Conservation (phyloP, 1,140 invertebrate species). For the Sinella curviseta region DNA sequence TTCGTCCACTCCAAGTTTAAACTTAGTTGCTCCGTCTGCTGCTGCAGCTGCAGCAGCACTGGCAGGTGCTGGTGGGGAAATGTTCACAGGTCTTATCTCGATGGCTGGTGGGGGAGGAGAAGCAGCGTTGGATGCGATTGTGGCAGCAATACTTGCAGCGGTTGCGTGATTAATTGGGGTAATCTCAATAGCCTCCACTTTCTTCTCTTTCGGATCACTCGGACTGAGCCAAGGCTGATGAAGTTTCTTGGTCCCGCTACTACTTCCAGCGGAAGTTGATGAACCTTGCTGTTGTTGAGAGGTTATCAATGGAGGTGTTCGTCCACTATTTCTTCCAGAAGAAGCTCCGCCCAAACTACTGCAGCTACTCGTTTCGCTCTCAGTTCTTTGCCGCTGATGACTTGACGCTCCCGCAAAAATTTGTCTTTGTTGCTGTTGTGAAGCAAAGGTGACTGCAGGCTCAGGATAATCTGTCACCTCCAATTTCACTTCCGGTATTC, state of each 20-base stretch:
- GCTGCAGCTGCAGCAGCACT: background rate
- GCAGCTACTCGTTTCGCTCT: constrained; percentile 9
- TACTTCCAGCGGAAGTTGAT: background rate
- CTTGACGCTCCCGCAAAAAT: too few relatives aligned
- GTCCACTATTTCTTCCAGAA: background rate
- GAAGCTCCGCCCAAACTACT: background rate
- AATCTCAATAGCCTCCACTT: background rate
- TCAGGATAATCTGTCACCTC: background rate
- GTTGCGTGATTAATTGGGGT: background rate
- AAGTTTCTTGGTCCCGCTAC: constrained; percentile 22
- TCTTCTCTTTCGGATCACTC: background rate
- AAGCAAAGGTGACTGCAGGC: background rate
- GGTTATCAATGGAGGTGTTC: background rate
- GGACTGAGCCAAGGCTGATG: constrained; percentile 49
- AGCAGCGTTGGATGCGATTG: background rate
- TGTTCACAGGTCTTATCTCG: background rate
- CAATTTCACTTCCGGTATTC: background rate
- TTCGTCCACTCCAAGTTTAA: background rate
- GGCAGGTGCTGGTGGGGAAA: background rate
- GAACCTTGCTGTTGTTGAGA: background rate
- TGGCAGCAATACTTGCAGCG: background rate
- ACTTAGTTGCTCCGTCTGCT: background rate
- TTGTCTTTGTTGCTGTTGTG: background rate
- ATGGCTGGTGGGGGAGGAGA: too few relatives aligned
- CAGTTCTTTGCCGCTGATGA: background rate